A percentile compares a stretch with the other conserved stretches of the same genome.
phyloP scores from a whole-genome alignment of 2,113 vertebrate genomes.

The Anolis carolinensis region DNA sequence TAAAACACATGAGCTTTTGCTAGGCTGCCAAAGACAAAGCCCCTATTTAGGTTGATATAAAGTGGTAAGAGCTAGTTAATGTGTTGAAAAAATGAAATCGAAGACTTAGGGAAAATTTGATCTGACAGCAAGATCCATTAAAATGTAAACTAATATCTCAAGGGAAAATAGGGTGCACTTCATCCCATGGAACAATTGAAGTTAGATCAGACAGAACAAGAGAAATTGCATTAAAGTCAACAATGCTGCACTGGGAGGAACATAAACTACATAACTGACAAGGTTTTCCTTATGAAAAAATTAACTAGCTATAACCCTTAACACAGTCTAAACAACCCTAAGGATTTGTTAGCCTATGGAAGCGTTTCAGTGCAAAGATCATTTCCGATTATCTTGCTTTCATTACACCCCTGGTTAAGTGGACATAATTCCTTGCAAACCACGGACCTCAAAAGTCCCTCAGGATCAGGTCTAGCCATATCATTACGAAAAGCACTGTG shows the following conservation, averaged over 20 bases:
- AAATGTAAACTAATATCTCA: slow-evolving; percentile 15
- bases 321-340: no score
- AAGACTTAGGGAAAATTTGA: slow-evolving; percentile 13
- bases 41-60: slow-evolving; percentile 16
- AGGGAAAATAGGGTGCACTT: neutral
- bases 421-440: neutral
- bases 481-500: no score
- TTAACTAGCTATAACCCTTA: no score
- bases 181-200: neutral
- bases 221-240: slow-evolving; percentile 35
- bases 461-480: no score
- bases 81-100: slow-evolving; percentile 1
- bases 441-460: neutral
- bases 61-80: slow-evolving; percentile 1
- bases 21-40: neutral
- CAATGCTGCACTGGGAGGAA: neutral
- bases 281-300: slow-evolving; percentile 1
- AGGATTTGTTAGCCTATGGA: neutral
- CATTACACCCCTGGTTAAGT: slow-evolving; percentile 15
- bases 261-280: slow-evolving; percentile 13
- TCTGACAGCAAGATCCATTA: neutral
- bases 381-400: neutral
- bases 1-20: slow-evolving; percentile 20
- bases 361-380: slow-evolving; percentile 48
- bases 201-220: slow-evolving; percentile 11